Conservation (phyloP, 1,140 invertebrate species). For the Protaetia brevitarsis region DNA sequence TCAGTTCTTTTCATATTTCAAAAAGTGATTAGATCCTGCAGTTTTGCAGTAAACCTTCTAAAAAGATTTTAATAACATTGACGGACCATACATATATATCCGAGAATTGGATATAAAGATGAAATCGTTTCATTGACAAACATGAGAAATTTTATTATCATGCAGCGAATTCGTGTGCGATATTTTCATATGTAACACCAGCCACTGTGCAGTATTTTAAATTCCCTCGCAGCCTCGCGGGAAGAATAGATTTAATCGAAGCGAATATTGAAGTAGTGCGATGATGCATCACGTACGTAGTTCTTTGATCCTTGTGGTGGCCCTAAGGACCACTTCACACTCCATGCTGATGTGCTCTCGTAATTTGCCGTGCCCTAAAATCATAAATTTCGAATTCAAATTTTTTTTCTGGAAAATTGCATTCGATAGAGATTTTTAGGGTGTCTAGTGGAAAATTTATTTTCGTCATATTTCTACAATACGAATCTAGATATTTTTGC, state of each 20-base stretch:
- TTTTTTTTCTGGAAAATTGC: neutral
- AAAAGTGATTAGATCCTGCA: too few species aligned
- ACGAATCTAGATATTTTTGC: too few species aligned
- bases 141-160: neutral
- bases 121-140: neutral
- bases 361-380: neutral
- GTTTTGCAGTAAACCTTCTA: too few species aligned
- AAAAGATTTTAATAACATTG: too few species aligned
- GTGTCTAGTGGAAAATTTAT: neutral
- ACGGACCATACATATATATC: too few species aligned
- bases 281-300: slow-evolving; percentile 29
- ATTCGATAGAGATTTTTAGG: neutral
- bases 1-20: too few species aligned
- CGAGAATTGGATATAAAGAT: neutral
- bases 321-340: slow-evolving; percentile 21
- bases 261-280: slow-evolving; percentile 30
- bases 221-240: slow-evolving; percentile 26
- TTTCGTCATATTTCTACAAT: too few species aligned
- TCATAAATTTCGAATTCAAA: slow-evolving; percentile 13
- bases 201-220: slow-evolving; percentile 24
- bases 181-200: slow-evolving; percentile 27
- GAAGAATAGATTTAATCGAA: slow-evolving; percentile 32
- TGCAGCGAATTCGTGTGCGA: neutral
- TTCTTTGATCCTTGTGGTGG: slow-evolving; percentile 29
- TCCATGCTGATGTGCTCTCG: neutral